Base-by-base conservation (phyloP, 1,140 invertebrate genomes). In the Ceratitis capitata region DNA sequence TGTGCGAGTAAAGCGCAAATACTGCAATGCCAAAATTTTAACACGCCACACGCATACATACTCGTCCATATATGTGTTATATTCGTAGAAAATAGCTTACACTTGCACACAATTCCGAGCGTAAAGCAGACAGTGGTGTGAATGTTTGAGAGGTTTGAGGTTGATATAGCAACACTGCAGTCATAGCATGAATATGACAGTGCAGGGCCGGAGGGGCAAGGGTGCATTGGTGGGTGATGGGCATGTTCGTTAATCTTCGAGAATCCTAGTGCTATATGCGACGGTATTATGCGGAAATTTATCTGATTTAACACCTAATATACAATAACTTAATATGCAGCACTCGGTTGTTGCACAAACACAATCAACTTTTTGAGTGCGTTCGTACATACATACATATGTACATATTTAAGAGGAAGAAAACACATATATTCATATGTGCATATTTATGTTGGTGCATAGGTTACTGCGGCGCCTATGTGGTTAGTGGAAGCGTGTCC, bases 271-370 rank as follows among this genome's bases (percentile, higher is more conserved):
- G 91, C 89, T 92, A 89, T 90, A 92, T 92, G 91, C 91, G 91
- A 91, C 91, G 91, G 91, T 92, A 92, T 92, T 91, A 92, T 92
- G 91, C 91, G 89, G 91, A 92, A 92, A 92, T 92, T 92, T 92
- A 92, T 92, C 91, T 92, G 91, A 92, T 92, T 92, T 92, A 92
- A 92, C 91, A 92, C 91, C 91, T 92, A 92, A 92, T 92, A 92
- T 92, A 92, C 91, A 91, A 92, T 92, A 92, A 92, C 90, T 91
- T 92, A 90, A 92, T 92, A 92, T 91, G 90, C 89, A 91, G 87
- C 89, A 89, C 89, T 87, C 86, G 88, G 69, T 9, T 78, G 23
- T 42, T 78, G 69, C 2, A 45, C 69, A 45, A 78, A 26, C 9
- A 78, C 69, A 78, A 78, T 78, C 39, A 4, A n/a, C 5, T 45